These are phyloP conservation scores for Lasaia peninsularis DNA, from an alignment of 1,140 invertebrate species.

Conservation along the genomic window DNA sequence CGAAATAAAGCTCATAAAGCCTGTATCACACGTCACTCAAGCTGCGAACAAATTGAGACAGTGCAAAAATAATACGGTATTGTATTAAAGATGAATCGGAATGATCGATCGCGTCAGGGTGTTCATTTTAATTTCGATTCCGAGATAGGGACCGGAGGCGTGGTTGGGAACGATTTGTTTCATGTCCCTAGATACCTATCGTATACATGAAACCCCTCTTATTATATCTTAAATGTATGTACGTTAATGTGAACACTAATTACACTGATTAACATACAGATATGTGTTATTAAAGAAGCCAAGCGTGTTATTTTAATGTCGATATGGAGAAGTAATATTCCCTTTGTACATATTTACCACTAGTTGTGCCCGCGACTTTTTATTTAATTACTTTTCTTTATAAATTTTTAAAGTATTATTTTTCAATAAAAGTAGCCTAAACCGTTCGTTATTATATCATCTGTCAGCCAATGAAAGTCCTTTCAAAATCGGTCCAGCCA, in stretches of 20 bases:
- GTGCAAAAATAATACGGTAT: constrained; percentile 68
- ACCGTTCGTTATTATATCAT: too few species aligned
- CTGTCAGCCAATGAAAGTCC: too few species aligned
- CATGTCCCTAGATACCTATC: constrained; percentile 60
- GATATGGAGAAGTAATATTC: neutral
- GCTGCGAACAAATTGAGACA: constrained; percentile 64
- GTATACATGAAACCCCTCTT: constrained; percentile 18
- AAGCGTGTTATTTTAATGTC: constrained; percentile 10
- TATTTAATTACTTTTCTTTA: too few species aligned
- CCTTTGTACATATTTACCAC: too few species aligned
- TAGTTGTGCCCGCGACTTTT: too few species aligned
- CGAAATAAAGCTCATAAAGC: constrained; percentile 50
- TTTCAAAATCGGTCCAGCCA: too few species aligned
- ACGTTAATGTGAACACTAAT: constrained; percentile 6
- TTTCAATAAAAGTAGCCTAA: too few species aligned
- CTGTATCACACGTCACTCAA: constrained; percentile 61
- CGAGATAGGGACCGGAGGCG: constrained; percentile 63
- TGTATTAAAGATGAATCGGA: constrained; percentile 71
- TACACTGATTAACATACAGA: constrained; percentile 7
- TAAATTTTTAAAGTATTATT: too few species aligned
- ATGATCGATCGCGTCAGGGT: constrained; percentile 72
- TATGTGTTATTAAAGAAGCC: constrained; percentile 9
- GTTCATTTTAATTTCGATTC: constrained; percentile 75
- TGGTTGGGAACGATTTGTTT: constrained; percentile 71
- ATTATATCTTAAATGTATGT: constrained; percentile 13